Percentiles rank a stretch among this genome's conserved stretches.
phyloP scores from a whole-genome alignment of 1,140 invertebrate genomes.

The Platorchestia sp. region DNA sequence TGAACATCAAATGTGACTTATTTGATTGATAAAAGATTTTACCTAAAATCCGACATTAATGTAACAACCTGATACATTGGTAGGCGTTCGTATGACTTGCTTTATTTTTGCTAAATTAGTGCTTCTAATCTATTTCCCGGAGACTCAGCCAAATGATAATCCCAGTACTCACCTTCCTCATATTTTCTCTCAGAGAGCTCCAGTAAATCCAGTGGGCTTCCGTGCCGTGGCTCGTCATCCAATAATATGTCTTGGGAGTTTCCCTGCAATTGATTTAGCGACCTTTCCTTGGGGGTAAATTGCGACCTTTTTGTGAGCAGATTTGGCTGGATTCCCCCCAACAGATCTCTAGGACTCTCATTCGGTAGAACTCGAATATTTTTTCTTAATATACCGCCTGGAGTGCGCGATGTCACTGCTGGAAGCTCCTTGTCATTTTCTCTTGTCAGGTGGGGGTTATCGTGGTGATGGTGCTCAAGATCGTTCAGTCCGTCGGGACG shows the following conservation, averaged over 20 bases:
- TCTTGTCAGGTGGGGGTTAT: background rate
- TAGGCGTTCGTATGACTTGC: background rate
- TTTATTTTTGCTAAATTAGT: background rate
- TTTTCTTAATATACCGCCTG: background rate
- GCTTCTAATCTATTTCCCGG: background rate
- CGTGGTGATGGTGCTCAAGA: background rate
- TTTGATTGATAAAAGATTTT: too few species aligned
- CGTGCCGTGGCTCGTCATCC: background rate
- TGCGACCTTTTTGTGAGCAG: conserved; percentile 18
- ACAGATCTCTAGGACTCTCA: background rate
- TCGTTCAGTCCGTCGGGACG: background rate
- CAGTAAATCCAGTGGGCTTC: conserved; percentile 33
- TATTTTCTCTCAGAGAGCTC: conserved; percentile 16
- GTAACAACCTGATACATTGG: too few species aligned
- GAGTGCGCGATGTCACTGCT: background rate
- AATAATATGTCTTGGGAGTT: conserved; percentile 30
- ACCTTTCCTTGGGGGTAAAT: conserved; percentile 21
- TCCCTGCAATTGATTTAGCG: conserved; percentile 23
- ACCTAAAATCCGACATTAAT: too few species aligned
- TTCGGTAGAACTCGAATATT: background rate
- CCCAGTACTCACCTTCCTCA: conserved; percentile 35
- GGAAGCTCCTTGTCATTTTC: background rate
- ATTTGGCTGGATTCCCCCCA: background rate
- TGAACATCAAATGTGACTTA: too few species aligned
- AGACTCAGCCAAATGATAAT: background rate